phyloP scores from a whole-genome alignment of 2,888 invertebrate species.

The Apocheima hispidaria region DNA sequence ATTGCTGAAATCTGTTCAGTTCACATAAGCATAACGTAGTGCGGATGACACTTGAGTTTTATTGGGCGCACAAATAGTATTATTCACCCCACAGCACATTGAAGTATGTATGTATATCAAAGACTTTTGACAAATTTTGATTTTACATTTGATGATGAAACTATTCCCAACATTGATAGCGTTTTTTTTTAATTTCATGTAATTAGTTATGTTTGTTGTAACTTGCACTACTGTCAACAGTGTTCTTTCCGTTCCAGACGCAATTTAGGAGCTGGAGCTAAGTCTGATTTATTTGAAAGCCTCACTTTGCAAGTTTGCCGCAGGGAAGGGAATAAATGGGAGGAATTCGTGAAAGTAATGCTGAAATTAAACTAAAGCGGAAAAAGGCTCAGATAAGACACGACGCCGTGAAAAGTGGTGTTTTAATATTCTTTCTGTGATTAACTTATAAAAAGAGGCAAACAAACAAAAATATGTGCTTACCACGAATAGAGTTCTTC shows the following conservation, averaged over 20 bases:
- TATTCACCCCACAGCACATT: no score
- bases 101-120: no score
- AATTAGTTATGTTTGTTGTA: no score
- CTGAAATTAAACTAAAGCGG: not conserved
- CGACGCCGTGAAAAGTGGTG: not conserved
- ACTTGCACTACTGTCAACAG: constrained; percentile 12
- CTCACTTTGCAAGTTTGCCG: constrained; percentile 18
- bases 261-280: constrained; percentile 25
- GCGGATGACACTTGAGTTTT: no score
- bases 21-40: no score
- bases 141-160: no score
- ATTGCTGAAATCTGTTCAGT: no score
- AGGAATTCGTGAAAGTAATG: constrained; percentile 1
- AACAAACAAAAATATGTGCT: not conserved
- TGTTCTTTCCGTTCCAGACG: constrained; percentile 26
- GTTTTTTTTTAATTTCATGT: no score
- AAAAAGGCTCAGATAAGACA: not conserved
- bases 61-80: no score
- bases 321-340: not conserved
- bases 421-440: not conserved
- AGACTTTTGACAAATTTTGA: no score
- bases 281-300: constrained; percentile 27
- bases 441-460: not conserved
- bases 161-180: no score
- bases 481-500: constrained; percentile 44